Evolutionary conservation across 2,888 invertebrate species (phyloP), one percentile per base, ranked within the genome.

Genomic region (Meliscaeva auricollis): DNA sequence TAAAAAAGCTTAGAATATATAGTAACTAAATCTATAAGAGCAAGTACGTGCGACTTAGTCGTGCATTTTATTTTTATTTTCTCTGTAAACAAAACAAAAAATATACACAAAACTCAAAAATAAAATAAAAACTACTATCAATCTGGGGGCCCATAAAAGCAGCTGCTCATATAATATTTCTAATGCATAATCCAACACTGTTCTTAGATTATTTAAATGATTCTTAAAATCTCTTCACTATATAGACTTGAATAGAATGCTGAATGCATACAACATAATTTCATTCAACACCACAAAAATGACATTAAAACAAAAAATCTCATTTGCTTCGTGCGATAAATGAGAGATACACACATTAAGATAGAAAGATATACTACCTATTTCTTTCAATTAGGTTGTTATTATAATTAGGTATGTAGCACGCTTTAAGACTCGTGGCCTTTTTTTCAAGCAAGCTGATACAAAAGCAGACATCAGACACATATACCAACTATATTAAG

Each of bases 301-400:
- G 48, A 44, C 56, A 81, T 81, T 66, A 76, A 64, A 50, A 69
- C 26, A 60, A 9, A 26, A 46, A 20, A 20, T 72, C 15, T 46
- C 32, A 48, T 79, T 79, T 41, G 22, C 9, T 46, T 41, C 56
- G 22, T n/a, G 15, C 64, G 17, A 75, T 68, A 79, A 54, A 72
- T 75, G 56, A 8, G 17, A 72, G 46, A 54, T 2, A 68, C 81
- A 60, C 74, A 44, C 22, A 60, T 8, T 5, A 9, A 6, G 38
- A 35, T 35, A 3, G 38, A 38, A 13, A 38, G 9, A 38, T 15
- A 35, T n/a, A 30, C 30, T 46, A 17, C 46, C 50, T 70, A 76
- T 70, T 66, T 79, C 79, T 79, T 75, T 84, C 79, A 79, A 79
- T 84, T 84, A 52, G 75, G 75, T 84, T 75, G 62, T 50, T 38